Conservation (phyloP, 2,113 vertebrate species). For the Poicephalus meyeri region DNA sequence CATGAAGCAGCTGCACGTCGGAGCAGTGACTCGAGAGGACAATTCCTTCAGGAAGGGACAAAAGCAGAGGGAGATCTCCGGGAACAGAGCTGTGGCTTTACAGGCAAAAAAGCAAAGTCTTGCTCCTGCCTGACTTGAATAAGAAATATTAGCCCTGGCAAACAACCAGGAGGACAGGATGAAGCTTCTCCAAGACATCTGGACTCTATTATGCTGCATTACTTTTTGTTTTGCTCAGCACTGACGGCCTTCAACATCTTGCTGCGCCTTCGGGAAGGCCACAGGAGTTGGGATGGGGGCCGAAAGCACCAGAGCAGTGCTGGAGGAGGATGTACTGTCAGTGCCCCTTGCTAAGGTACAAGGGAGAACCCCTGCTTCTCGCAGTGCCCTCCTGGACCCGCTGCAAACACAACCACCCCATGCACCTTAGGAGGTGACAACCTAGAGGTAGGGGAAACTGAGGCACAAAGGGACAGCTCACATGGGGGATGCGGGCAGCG, state of each 20-base stretch:
- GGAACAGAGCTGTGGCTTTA: not conserved
- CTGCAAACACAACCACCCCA: not conserved
- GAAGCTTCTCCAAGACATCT: constrained; percentile 32
- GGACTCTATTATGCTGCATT: not conserved
- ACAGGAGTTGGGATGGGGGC: not conserved
- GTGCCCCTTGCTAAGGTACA: rapidly evolving
- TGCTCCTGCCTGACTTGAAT: constrained; percentile 1
- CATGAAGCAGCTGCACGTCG: rapidly evolving
- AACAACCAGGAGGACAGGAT: not conserved
- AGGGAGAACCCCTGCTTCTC: not conserved
- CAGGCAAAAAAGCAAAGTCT: not conserved
- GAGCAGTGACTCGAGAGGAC: rapidly evolving
- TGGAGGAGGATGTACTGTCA: rapidly evolving
- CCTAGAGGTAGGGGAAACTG: not conserved
- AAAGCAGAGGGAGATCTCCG: not conserved
- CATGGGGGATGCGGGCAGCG: rapidly evolving
- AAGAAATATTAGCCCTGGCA: constrained; percentile 5
- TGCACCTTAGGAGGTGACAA: too few species aligned
- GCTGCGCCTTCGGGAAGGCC: not conserved
- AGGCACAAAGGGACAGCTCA: not conserved
- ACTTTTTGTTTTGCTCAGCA: constrained; percentile 21
- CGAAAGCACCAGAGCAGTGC: not conserved
- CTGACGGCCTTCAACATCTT: not conserved
- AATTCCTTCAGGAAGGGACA: not conserved
- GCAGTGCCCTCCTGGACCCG: rapidly evolving